Base-by-base conservation (phyloP, 2,888 invertebrate species). In the Torymus tubicola region DNA sequence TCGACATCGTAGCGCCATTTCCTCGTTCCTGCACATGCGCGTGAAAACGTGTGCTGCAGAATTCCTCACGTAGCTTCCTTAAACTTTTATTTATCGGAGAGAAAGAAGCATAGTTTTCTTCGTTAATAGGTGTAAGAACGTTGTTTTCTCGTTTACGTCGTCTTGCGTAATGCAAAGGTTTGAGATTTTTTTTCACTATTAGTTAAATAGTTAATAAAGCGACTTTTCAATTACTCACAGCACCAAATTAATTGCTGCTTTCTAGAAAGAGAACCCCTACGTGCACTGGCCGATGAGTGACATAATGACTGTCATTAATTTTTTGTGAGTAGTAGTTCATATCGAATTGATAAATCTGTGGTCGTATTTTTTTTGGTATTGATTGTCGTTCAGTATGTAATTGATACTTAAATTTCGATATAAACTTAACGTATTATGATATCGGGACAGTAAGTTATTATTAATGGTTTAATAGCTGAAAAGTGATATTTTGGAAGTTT, bases 261-360 rank as follows among this genome's bases (percentile, higher is more conserved):
- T 71, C 70, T 70, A 70, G 70, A 12, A 10, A 11, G 24, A 10
- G 42, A 18, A 65, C 74, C 74, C 55, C 65, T 57, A 5, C 16
- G 21, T 31, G 8, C 1, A 69, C n/a, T 31, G 11, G 18, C 60
- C 60, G 16, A 24, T 52, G 24, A 53, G 55, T 76, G 77, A 77
- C 77, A 77, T 77, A 77, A 77, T 69, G n/a, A 52, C 57, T 77
- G 21, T 63, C 64, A 69, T 77, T 55, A 42, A 69, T 60, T 77
- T 69, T 76, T 70, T 76, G 31, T 58, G 21, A 11, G 21, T 72
- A 31, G 11, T 50, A 14, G 14, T 13, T 55, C 64, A 72, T 58
- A 24, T 13, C 24, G n/a, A n/a, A 18, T n/a, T 18, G 21, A 58
- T 58, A 21, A 14, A 64, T 53, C 42, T 16, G 14, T 13, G 31